A percentile compares a stretch with the other conserved stretches of the same genome.
phyloP scores from a whole-genome alignment of 2,888 invertebrate species.

The Omphaloscelis lunosa region DNA sequence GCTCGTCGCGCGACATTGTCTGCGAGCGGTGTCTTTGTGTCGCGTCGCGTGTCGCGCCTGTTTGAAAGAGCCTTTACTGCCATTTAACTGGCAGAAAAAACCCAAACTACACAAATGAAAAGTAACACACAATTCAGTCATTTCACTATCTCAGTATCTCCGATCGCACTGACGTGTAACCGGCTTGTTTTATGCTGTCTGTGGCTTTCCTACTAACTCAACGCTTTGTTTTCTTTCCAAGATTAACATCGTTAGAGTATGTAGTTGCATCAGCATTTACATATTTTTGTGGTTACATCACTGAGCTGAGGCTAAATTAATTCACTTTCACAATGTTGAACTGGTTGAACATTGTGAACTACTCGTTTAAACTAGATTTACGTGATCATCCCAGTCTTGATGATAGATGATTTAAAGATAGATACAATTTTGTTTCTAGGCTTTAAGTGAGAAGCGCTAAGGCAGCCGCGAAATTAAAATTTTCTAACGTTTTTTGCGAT shows the following conservation, averaged over 20 bases:
- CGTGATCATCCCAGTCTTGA: background rate
- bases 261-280: conserved; percentile 45
- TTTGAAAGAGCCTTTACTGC: too few species aligned
- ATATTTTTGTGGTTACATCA: conserved; percentile 56
- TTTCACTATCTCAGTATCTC: conserved; percentile 1
- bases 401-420: background rate
- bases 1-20: too few species aligned
- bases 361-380: conserved; percentile 32
- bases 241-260: conserved; percentile 44
- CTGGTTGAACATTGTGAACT: conserved; percentile 10
- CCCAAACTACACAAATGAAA: background rate
- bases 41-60: too few species aligned
- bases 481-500: background rate
- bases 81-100: background rate
- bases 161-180: conserved; percentile 5
- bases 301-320: conserved; percentile 40
- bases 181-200: conserved; percentile 1
- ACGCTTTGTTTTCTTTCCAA: conserved; percentile 41
- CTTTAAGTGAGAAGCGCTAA: background rate
- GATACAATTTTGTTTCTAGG: background rate
- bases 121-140: background rate
- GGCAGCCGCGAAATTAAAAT: background rate
- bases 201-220: conserved; percentile 22
- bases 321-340: conserved; percentile 51
- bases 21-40: too few species aligned